Percentiles rank a stretch among this genome's conserved stretches.
These are phyloP conservation scores for Seira ritae DNA, from an alignment of 2,888 invertebrate species.

Conservation along the genomic window DNA sequence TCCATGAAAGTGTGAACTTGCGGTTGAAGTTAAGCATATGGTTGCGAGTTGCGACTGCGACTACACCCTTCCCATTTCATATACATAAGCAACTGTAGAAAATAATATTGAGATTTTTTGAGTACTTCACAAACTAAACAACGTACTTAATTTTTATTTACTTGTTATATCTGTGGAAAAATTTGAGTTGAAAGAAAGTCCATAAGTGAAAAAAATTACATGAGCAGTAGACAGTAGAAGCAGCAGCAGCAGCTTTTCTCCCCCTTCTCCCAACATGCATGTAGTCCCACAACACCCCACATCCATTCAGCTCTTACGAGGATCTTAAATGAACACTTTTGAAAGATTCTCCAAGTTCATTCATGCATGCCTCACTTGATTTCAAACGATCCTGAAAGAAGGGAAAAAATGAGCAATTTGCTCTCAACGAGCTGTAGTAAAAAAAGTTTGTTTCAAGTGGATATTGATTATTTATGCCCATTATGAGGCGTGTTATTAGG, in stretches of 20 bases:
- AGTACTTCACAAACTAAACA: not conserved
- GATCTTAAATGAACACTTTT: not conserved
- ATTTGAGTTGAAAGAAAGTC: no score
- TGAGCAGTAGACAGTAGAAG: not conserved
- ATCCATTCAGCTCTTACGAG: not conserved
- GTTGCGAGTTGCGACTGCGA: not conserved
- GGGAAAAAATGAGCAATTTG: constrained; percentile 51
- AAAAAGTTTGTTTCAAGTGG: constrained; percentile 37
- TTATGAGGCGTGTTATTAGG: constrained; percentile 20
- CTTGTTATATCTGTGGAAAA: not conserved
- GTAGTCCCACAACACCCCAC: not conserved
- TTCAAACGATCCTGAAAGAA: constrained; percentile 41
- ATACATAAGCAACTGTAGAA: not conserved
- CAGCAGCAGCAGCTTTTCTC: not conserved
- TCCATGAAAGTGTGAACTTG: not conserved
- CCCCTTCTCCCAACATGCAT: not conserved
- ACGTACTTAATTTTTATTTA: constrained; percentile 12
- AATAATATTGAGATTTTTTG: constrained; percentile 1
- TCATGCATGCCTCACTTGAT: constrained; percentile 28
- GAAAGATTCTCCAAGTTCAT: not conserved
- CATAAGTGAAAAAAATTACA: not conserved
- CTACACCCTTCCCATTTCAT: not conserved
- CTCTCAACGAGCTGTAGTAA: constrained; percentile 55
- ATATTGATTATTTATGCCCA: constrained; percentile 52
- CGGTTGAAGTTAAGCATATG: not conserved